Base-by-base conservation (phyloP, 2,888 invertebrate species). In the Chrysopilus asiliformis region DNA sequence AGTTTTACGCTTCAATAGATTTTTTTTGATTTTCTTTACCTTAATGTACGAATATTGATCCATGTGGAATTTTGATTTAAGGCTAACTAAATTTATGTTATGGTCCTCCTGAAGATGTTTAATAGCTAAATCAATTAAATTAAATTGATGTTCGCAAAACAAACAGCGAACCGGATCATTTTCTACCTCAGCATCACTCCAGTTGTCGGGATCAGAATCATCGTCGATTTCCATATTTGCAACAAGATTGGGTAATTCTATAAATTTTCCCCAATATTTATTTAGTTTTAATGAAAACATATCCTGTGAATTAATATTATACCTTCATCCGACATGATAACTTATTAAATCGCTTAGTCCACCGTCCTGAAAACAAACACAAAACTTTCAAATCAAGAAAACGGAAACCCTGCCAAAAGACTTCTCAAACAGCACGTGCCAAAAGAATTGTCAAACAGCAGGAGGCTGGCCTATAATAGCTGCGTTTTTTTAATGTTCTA, bases 31-130 rank as follows among this genome's bases (percentile, higher is more conserved):
- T n/a, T n/a, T n/a, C n/a, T n/a, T n/a, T 30, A 52, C 49, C 57
- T 83, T 83, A 17, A 83, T 78, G 47, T 79, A 84, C 0, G 79
- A 78, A 60, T 87, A 85, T 51, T 79, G 79, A 55, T 87, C 85
- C 73, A 87, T 78, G 47, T 71, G 71, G 50, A 78, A 76, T 53
- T 74, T 79, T 3, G 58, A 57, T 57, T 82, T 80, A 24, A 86
- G 62, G 32, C 62, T 58, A 5, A 68, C 59, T 38, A 86, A 63
- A 53, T 74, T 71, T 46, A 87, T 76, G 36, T 68, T 68, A 51
- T 86, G 86, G 12, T 53, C 60, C 4, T 57, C 56, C 44, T 71
- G 70, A 43, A 83, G 73, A 56, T 87, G 86, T 15, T 68, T 63
- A 34, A 82, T 60, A 16, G 78, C 80, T 39, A 68, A 67, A 20